Conservation (phyloP, 2,797 vertebrate genomes). For the Fratercula arctica region DNA sequence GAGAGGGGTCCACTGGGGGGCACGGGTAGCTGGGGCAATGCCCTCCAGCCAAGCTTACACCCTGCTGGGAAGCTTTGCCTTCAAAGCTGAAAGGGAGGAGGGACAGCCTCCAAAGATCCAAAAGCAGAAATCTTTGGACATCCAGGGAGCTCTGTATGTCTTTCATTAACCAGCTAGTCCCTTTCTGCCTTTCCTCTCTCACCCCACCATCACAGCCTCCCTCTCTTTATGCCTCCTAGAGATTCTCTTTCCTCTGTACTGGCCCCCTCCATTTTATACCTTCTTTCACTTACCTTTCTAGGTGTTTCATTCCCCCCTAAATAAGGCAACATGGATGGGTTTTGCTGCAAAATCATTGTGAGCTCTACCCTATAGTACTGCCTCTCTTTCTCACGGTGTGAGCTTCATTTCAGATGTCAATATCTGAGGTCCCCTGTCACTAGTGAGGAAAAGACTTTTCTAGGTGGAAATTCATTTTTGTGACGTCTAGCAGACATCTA, state of each 20-base stretch:
- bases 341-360: background rate
- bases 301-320: background rate
- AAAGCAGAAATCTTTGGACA: background rate
- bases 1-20: background rate
- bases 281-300: background rate
- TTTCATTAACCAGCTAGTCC: background rate
- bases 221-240: background rate
- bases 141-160: background rate
- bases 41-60: background rate
- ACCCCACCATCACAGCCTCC: background rate
- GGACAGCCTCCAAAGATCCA: background rate
- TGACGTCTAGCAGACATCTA: background rate
- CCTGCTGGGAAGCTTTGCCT: background rate
- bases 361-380: background rate
- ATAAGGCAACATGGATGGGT: background rate
- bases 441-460: background rate
- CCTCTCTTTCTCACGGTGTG: accelerated
- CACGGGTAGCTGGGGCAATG: background rate
- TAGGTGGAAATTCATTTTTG: background rate
- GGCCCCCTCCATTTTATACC: background rate
- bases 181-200: background rate
- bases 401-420: background rate
- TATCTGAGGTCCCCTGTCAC: background rate
- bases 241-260: background rate
- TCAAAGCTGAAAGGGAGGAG: background rate